These are phyloP conservation scores for Corythornis cristatus DNA, from an alignment of 2,113 vertebrate genomes.

Conservation along the genomic window DNA sequence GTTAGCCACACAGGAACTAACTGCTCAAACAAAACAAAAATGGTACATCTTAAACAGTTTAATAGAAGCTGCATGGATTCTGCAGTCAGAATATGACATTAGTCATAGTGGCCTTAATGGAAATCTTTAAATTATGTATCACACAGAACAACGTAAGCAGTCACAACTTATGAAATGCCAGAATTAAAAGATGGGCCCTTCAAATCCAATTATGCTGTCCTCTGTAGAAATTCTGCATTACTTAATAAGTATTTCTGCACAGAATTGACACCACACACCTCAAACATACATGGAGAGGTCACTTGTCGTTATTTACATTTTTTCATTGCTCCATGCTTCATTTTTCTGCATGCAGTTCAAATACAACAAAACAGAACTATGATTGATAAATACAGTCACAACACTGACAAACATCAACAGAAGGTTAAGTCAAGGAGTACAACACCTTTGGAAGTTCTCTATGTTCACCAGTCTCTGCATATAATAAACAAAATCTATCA, in stretches of 20 bases:
- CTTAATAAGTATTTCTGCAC: background rate
- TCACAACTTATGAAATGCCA: background rate
- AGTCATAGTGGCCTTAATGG: background rate
- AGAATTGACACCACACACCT: background rate
- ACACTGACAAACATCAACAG: background rate
- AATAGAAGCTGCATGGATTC: background rate
- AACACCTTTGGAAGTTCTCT: background rate
- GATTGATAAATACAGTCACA: background rate
- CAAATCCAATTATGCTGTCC: background rate
- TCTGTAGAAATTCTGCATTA: background rate
- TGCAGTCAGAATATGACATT: background rate
- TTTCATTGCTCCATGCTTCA: background rate
- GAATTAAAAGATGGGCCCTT: background rate
- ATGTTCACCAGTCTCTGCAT: background rate
- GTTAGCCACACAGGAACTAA: background rate
- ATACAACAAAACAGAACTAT: background rate
- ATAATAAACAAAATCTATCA: background rate
- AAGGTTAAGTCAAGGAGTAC: background rate
- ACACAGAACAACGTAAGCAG: background rate
- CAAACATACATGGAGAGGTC: background rate
- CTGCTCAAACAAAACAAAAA: constrained; percentile 16
- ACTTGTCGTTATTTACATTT: background rate
- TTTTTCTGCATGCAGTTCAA: background rate
- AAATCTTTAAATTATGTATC: constrained; percentile 44
- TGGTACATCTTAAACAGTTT: background rate